Evolutionary conservation across 2,888 invertebrate genomes (phyloP).

Genomic region (Anorthoa munda): DNA sequence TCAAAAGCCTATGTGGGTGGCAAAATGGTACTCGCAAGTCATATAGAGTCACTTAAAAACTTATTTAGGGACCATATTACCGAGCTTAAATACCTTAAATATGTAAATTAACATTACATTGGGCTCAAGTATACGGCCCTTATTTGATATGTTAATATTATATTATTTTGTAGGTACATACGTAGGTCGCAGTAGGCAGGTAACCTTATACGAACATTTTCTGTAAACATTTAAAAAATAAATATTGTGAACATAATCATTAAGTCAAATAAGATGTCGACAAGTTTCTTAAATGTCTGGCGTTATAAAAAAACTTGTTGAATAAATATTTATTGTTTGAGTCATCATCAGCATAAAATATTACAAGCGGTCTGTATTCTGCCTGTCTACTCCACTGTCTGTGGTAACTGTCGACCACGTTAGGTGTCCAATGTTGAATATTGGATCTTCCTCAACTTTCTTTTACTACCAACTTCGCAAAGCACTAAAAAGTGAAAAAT

Average conservation of each 20-base stretch:
- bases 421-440: too few species aligned
- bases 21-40: constrained; percentile 12
- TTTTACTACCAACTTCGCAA: too few species aligned
- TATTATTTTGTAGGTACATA: constrained; percentile 39
- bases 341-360: constrained; percentile 4
- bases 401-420: not conserved
- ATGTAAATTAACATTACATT: constrained; percentile 62
- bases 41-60: constrained; percentile 42
- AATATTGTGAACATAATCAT: constrained; percentile 31
- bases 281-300: constrained; percentile 6
- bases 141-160: constrained; percentile 62
- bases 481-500: too few species aligned
- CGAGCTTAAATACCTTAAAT: constrained; percentile 40
- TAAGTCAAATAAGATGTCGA: constrained; percentile 40
- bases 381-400: not conserved
- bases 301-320: constrained; percentile 3
- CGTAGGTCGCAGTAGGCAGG: constrained; percentile 32
- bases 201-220: constrained; percentile 43
- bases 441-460: too few species aligned
- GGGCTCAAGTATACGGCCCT: constrained; percentile 58
- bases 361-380: too few species aligned
- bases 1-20: constrained; percentile 41
- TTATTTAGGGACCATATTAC: constrained; percentile 35
- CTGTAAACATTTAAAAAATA: constrained; percentile 44
- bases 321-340: not conserved